phyloP scores from a whole-genome alignment of 2,797 vertebrate species.

The Microhierax caerulescens region DNA sequence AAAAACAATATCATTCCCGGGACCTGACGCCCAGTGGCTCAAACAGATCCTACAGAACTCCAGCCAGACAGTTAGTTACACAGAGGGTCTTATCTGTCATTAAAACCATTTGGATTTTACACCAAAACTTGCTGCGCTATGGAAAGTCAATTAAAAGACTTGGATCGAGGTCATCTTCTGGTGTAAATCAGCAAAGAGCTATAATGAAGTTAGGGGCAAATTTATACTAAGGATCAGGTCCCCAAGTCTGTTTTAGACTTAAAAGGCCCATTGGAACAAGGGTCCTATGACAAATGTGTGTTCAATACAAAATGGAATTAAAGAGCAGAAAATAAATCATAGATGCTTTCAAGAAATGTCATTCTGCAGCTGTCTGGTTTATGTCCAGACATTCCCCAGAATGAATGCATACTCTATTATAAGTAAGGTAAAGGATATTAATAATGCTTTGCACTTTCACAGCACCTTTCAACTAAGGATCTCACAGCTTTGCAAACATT shows the following conservation, averaged over 20 bases:
- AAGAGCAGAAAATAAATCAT: slow-evolving; percentile 67
- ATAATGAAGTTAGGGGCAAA: not conserved
- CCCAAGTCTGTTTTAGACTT: not conserved
- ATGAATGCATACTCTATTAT: slow-evolving; percentile 31
- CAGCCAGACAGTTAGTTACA: not conserved
- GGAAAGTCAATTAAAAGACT: not conserved
- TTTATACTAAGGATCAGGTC: not conserved
- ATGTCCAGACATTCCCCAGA: slow-evolving; percentile 57
- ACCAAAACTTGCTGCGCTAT: not conserved
- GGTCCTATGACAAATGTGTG: slow-evolving; percentile 51
- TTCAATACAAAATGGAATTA: slow-evolving; percentile 69
- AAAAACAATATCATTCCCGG: not conserved
- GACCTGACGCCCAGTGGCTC: not conserved
- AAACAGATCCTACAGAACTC: not conserved
- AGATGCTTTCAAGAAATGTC: slow-evolving; percentile 68
- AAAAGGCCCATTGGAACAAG: not conserved
- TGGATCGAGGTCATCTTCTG: not conserved
- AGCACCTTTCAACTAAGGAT: slow-evolving; percentile 64
- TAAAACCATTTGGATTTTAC: slow-evolving; percentile 11
- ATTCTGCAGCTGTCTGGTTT: slow-evolving; percentile 68
- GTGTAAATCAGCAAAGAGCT: slow-evolving; percentile 16
- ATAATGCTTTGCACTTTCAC: slow-evolving; percentile 59
- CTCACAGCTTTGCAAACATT: slow-evolving; percentile 63
- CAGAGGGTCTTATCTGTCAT: slow-evolving; percentile 25
- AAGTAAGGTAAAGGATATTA: slow-evolving; percentile 61